Percentiles rank a stretch among this genome's conserved stretches.
Evolutionary conservation across 2,797 vertebrate species (phyloP).

Genomic region (Carduelis carduelis): DNA sequence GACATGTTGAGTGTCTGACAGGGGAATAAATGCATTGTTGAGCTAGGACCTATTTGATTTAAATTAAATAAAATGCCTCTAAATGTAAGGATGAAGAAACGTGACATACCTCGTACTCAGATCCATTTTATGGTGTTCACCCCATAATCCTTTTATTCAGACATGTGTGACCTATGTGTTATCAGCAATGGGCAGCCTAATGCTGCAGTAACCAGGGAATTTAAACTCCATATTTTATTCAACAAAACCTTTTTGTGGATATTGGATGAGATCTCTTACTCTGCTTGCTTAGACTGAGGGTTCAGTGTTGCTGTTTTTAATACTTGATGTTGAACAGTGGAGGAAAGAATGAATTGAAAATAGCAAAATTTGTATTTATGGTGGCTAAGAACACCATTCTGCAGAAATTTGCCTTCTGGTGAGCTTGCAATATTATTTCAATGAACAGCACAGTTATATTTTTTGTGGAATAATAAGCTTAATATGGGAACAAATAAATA

Average conservation of each 20-base stretch:
- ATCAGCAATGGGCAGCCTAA: conserved; percentile 31
- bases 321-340: not conserved
- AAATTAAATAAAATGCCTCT: not conserved
- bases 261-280: not conserved
- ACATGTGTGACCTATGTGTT: not conserved
- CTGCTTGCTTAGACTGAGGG: not conserved
- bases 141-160: not conserved
- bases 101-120: not conserved
- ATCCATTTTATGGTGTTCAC: not conserved
- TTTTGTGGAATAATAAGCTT: conserved; percentile 4
- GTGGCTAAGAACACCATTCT: not conserved
- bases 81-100: not conserved
- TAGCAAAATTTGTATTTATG: not conserved
- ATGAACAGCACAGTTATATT: not conserved
- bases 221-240: not conserved
- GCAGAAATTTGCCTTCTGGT: conserved; percentile 23
- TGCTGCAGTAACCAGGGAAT: not conserved
- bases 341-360: not conserved
- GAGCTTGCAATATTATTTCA: conserved; percentile 25
- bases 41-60: conserved; percentile 8
- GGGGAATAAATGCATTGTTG: not conserved
- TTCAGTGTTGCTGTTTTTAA: not conserved
- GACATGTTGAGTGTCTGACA: not conserved
- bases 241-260: not conserved
- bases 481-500: conserved; percentile 11